Base-by-base conservation (phyloP, 2,888 invertebrate species). In the Tenthredo livida region DNA sequence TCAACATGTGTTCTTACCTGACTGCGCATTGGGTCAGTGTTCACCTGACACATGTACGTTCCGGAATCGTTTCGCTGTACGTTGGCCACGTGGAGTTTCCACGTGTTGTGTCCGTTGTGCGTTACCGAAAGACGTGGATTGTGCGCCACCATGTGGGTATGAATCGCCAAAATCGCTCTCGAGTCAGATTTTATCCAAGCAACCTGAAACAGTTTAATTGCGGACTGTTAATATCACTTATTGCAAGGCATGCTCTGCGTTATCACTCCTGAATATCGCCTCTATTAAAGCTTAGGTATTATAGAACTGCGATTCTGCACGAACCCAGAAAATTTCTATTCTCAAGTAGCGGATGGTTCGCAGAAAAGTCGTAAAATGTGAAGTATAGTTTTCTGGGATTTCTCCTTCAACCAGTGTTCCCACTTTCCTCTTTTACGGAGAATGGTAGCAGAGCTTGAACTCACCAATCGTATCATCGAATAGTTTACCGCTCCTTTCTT, bases 1-100 rank as follows among this genome's bases (percentile, higher is more conserved):
- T 67, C 2, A 17, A 17, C 15, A 29, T 73, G 17, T 25, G 9
- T 29, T 82, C 84, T 86, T 78, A 91, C 91, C 89, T 90, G 91
- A 83, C 88, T 90, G 37, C 88, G 87, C 89, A 91, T 90, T 4
- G 91, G 93, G 70, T 91, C 91, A 25, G 93, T 93, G 89, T 93
- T 93, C 70, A 93, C 91, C 89, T 94, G 94, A 88, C 94, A 94
- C 93, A 94, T 93, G 90, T 94, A 94, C 25, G 91, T 92, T 40
- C 94, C 94, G 58, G 91, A 91, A 88, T 94, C 94, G 85, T 91
- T 92, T 88, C 92, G 92, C 89, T 93, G 93, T 10, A 94, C 93
- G 86, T 93, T 92, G 86, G 92, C 92, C 87, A 94, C 93, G 88
- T 92, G 92, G 84, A 94, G 90, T 85, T 93, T 92, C 94, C 94